These are phyloP conservation scores for Parus major DNA, from an alignment of 2,113 vertebrate genomes.

Conservation along the genomic window DNA sequence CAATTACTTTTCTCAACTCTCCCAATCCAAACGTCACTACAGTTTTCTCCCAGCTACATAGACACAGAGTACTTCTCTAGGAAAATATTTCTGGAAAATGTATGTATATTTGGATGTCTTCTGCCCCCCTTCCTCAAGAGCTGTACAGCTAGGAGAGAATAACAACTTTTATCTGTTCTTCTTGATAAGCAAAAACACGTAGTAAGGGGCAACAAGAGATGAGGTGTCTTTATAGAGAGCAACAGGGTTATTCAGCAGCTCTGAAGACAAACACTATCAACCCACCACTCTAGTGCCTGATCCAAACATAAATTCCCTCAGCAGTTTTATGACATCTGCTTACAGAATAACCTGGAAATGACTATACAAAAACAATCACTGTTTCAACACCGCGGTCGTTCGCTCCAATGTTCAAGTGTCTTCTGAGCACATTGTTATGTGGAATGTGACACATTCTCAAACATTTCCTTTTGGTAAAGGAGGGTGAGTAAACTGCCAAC, in stretches of 20 bases:
- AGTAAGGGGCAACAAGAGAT: background rate
- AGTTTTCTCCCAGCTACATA: background rate
- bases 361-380: background rate
- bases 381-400: background rate
- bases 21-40: background rate
- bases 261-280: background rate
- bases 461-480: background rate
- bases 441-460: background rate
- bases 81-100: background rate
- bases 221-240: background rate
- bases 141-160: background rate
- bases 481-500: background rate
- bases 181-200: background rate
- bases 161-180: background rate
- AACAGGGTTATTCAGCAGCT: background rate
- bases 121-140: background rate
- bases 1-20: background rate
- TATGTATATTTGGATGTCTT: background rate
- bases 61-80: background rate
- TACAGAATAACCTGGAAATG: background rate
- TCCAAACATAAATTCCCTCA: background rate
- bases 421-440: background rate
- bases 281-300: background rate
- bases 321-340: background rate
- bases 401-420: rapidly evolving